Base-by-base conservation (phyloP, 2,797 vertebrate species). In the Tauraco hartlaubi region DNA sequence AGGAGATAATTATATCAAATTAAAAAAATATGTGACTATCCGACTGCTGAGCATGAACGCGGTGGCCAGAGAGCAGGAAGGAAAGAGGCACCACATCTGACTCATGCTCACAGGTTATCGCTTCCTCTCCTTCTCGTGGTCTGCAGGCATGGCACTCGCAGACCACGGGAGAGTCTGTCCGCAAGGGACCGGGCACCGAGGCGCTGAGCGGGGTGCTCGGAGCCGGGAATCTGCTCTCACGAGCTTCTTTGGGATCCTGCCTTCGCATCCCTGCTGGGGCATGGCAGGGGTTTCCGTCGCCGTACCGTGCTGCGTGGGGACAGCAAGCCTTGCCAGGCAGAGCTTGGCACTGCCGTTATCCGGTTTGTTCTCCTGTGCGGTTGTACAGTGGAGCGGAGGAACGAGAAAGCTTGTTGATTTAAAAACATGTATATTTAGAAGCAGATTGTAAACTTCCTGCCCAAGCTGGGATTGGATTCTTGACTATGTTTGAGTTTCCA, bases 1-100 rank as follows among this genome's bases (percentile, higher is more conserved):
- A 97, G 92, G 95, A 98, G 97, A 98, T 98, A 98, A 98, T 98
- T 98, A 97, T 98, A 98, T 97, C 97, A 97, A 96, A 98, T 97
- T 97, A 97, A 97, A 95, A 95, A 98, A 98, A 97, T 94, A 97
- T 97, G 96, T 97, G 94, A 97, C 96, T 94, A 68, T 97, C 90
- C 20, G 21, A 96, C 96, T 51, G 80, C 93, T 96, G 97, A 96
- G 95, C 94, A 17, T 96, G 96, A 95, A 80, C 55, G 71, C 88
- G 85, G 44, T 96, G 96, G 96, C 94, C 96, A 69, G 75, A 81
- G 80, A 94, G 81, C 90, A 71, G 88, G 86, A 72, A 76, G 86
- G 77, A 59, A 44, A 35, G 90, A 88, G 85, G 85, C 79, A 67
- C 39, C 91, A 16, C 59, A 49, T 28, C 84, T 76, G 83, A 86